Percentiles rank a stretch among this genome's conserved stretches.
Evolutionary conservation across 2,888 invertebrate genomes (phyloP).

Genomic region (Melinopterus prodromus): DNA sequence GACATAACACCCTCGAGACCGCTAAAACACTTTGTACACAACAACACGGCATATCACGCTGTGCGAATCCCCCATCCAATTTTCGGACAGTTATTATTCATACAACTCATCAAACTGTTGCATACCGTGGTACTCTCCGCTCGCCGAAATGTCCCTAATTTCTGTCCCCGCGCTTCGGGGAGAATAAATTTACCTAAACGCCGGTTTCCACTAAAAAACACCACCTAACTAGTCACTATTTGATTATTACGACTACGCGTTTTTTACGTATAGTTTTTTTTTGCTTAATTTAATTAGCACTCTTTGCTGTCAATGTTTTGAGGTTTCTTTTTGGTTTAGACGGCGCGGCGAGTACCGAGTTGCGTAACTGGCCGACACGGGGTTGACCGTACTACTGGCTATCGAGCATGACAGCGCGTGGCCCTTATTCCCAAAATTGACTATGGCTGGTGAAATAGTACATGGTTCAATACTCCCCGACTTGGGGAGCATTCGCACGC

Average conservation of each 20-base stretch:
- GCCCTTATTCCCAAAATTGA: constrained; percentile 49
- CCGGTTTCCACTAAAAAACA: neutral
- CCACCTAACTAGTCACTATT: neutral
- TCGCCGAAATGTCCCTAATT: constrained; percentile 19
- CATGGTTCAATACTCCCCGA: constrained; percentile 55
- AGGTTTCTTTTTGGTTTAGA: neutral
- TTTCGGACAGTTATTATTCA: constrained; percentile 53
- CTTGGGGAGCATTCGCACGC: constrained; percentile 22
- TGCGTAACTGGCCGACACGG: constrained; percentile 23
- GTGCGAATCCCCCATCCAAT: constrained; percentile 48
- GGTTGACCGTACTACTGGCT: constrained; percentile 32
- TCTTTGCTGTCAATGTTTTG: neutral
- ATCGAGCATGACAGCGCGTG: constrained; percentile 40
- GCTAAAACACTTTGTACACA: constrained; percentile 55
- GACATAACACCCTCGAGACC: constrained; percentile 53
- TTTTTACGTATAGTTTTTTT: neutral
- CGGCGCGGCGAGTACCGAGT: neutral
- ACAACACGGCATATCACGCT: constrained; percentile 47
- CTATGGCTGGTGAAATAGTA: constrained; percentile 56
- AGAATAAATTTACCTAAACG: neutral
- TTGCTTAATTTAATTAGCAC: neutral
- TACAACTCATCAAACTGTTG: constrained; percentile 56
- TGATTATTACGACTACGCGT: neutral
- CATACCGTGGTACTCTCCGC: constrained; percentile 45
- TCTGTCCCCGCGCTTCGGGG: constrained; percentile 17